phyloP scores from a whole-genome alignment of 2,888 invertebrate species.

The Drosophila neutralis region DNA sequence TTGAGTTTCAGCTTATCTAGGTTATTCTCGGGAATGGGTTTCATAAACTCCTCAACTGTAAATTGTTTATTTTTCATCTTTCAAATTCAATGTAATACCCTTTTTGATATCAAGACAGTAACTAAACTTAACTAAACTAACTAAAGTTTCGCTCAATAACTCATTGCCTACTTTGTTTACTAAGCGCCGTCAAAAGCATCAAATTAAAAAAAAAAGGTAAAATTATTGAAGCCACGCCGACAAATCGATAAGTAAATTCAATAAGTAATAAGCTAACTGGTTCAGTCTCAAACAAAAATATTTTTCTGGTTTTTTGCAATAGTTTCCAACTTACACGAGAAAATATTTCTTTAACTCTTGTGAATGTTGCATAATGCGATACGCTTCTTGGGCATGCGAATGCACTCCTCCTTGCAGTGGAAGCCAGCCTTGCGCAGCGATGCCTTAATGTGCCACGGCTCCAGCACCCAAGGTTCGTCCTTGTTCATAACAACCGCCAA shows the following conservation, averaged over 20 bases:
- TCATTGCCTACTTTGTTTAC: neutral
- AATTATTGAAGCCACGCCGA: neutral
- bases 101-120: neutral
- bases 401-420: slow-evolving; percentile 90
- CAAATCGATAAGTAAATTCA: neutral
- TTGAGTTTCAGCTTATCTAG: neutral
- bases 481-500: slow-evolving; percentile 92
- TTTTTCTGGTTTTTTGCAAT: neutral
- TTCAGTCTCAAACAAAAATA: neutral
- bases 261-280: neutral
- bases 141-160: neutral
- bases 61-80: neutral
- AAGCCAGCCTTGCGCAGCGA: slow-evolving; percentile 91
- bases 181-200: neutral
- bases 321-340: neutral
- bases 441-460: slow-evolving; percentile 92
- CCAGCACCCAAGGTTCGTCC: slow-evolving; percentile 92
- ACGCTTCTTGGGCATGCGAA: slow-evolving; percentile 89
- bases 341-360: neutral
- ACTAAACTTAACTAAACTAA: too few relatives aligned
- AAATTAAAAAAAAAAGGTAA: neutral
- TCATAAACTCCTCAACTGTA: neutral
- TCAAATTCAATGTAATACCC: neutral
- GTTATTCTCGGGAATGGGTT: neutral
- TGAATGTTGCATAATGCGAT: slow-evolving; percentile 86